Evolutionary conservation across 2,113 vertebrate species (phyloP).

Genomic region (Osmerus eperlanus): DNA sequence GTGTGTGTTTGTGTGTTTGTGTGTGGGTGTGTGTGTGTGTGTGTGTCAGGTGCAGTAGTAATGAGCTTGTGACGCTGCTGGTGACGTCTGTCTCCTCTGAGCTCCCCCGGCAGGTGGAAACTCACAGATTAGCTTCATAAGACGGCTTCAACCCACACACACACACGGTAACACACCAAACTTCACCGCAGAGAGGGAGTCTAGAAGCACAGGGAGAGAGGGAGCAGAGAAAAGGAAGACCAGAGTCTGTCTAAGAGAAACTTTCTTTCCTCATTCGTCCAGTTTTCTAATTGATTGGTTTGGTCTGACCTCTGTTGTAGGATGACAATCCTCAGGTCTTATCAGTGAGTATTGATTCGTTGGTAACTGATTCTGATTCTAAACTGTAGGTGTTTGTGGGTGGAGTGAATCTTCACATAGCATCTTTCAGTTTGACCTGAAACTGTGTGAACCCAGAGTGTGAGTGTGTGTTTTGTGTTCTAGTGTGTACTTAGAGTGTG

Average conservation of each 20-base stretch:
- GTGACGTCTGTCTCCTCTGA: conserved; percentile 38
- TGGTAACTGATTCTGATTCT: neutral
- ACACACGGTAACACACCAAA: neutral
- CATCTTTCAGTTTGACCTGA: no score
- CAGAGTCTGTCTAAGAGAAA: neutral
- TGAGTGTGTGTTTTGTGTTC: neutral
- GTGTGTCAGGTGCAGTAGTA: conserved; percentile 20
- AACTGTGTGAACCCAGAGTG: no score
- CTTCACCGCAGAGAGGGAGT: neutral
- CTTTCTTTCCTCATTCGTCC: neutral
- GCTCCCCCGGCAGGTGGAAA: conserved; percentile 60
- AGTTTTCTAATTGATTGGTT: neutral
- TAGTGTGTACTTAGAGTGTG: neutral
- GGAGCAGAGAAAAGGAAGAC: neutral
- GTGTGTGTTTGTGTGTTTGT: conserved; percentile 9
- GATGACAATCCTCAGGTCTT: conserved; percentile 58
- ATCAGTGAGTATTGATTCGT: conserved; percentile 39
- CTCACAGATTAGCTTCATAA: conserved; percentile 52
- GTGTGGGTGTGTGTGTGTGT: conserved; percentile 1
- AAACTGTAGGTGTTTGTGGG: neutral
- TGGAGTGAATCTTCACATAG: neutral
- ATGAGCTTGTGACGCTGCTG: conserved; percentile 51
- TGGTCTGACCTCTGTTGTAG: conserved; percentile 6
- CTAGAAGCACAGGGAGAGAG: neutral
- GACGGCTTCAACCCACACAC: conserved; percentile 26